A percentile compares a stretch with the other conserved stretches of the same genome.
Evolutionary conservation across 2,888 invertebrate species (phyloP).

Genomic region (Hanleya hanleyi): DNA sequence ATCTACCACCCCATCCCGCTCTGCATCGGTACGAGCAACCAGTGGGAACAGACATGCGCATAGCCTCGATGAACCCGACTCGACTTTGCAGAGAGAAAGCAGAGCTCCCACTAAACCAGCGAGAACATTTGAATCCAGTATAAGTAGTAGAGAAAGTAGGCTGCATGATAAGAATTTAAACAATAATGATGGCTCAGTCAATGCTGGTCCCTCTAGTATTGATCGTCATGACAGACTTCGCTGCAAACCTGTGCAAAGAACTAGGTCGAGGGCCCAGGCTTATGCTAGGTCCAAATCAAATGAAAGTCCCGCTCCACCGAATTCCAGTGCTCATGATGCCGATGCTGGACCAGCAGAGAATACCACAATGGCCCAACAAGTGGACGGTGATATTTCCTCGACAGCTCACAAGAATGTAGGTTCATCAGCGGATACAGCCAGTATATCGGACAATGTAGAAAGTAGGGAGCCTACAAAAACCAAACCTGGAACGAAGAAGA

Average conservation of each 20-base stretch:
- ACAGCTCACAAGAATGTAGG: too few relatives aligned
- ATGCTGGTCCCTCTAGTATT: not conserved
- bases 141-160: not conserved
- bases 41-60: not conserved
- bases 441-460: too few relatives aligned
- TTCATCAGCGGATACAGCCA: too few relatives aligned
- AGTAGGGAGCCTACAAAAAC: too few relatives aligned
- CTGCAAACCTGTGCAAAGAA: constrained; percentile 3
- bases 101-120: not conserved
- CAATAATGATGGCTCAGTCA: too few relatives aligned
- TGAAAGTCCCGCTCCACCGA: not conserved
- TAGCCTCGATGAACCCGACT: not conserved
- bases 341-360: too few relatives aligned
- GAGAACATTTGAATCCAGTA: not conserved
- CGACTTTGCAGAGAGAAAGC: not conserved
- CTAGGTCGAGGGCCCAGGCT: not conserved
- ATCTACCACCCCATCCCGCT: not conserved
- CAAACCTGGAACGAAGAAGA: not conserved
- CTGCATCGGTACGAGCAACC: not conserved
- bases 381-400: too few relatives aligned
- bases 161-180: not conserved
- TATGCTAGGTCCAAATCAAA: not conserved
- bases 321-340: too few relatives aligned
- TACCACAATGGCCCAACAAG: too few relatives aligned
- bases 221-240: not conserved